Percentiles rank a stretch among this genome's conserved stretches.
Evolutionary conservation across 2,888 invertebrate genomes (phyloP).

Genomic region (Celastrina argiolus): DNA sequence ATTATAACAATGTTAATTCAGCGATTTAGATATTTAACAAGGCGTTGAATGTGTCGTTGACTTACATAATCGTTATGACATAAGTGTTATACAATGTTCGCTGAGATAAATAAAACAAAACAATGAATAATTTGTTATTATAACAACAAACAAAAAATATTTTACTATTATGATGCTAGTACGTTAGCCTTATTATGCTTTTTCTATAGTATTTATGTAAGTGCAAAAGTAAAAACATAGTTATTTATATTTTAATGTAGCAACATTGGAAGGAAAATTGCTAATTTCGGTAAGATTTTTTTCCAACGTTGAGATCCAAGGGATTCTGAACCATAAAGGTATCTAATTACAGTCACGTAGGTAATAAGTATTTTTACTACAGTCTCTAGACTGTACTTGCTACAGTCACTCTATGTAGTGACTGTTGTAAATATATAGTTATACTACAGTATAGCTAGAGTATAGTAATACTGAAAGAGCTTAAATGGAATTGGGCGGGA

Average conservation of each 20-base stretch:
- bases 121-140: constrained; percentile 8
- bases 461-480: too few relatives aligned
- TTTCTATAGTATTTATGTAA: background rate
- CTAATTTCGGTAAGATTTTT: too few relatives aligned
- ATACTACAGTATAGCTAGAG: too few relatives aligned
- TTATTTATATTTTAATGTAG: background rate
- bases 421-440: too few relatives aligned
- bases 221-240: background rate
- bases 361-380: too few relatives aligned
- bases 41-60: constrained; percentile 11
- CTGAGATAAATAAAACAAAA: constrained; percentile 3
- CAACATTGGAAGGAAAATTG: too few relatives aligned
- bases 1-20: constrained; percentile 11
- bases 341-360: too few relatives aligned
- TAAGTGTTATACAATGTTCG: constrained; percentile 6
- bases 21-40: background rate
- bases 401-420: too few relatives aligned
- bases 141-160: background rate
- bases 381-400: too few relatives aligned
- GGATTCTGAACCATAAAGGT: too few relatives aligned
- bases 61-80: background rate
- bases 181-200: background rate
- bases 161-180: background rate
- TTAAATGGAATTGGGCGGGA: too few relatives aligned
- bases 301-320: too few relatives aligned